These are phyloP conservation scores for Acrobasis repandana DNA, from an alignment of 2,888 invertebrate genomes.

Conservation along the genomic window DNA sequence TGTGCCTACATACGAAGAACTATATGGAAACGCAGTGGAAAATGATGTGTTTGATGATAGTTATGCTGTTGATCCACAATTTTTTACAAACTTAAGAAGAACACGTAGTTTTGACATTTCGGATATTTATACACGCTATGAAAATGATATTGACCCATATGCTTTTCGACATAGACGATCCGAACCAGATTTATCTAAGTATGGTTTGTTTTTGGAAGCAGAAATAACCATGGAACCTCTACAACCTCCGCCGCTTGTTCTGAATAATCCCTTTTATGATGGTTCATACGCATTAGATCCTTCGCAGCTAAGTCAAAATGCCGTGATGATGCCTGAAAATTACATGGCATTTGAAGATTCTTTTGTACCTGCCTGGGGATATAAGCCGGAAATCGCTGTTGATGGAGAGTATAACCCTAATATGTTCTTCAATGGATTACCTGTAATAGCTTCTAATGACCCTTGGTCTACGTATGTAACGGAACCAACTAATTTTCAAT, in stretches of 20 bases:
- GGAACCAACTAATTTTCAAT: constrained; percentile 63
- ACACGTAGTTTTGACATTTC: constrained; percentile 75
- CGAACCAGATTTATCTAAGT: constrained; percentile 76
- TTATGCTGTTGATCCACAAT: constrained; percentile 46
- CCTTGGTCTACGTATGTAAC: constrained; percentile 71
- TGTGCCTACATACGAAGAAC: constrained; percentile 64
- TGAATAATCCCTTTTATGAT: constrained; percentile 80
- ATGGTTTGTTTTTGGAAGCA: constrained; percentile 67
- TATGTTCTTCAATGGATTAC: constrained; percentile 67
- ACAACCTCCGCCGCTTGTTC: constrained; percentile 65
- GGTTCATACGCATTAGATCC: constrained; percentile 66
- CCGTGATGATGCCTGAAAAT: constrained; percentile 74
- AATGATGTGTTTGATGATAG: constrained; percentile 48
- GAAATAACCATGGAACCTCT: constrained; percentile 64
- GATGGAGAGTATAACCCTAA: constrained; percentile 59
- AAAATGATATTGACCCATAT: constrained; percentile 50
- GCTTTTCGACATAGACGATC: constrained; percentile 60
- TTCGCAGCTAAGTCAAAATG: constrained; percentile 55
- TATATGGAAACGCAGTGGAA: constrained; percentile 53
- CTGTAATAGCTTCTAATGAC: constrained; percentile 69
- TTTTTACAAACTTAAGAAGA: constrained; percentile 61
- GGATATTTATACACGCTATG: constrained; percentile 60
- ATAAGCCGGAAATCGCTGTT: constrained; percentile 61
- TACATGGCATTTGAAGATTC: constrained; percentile 81
- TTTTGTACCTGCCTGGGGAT: constrained; percentile 74